Conservation (phyloP, 2,888 invertebrate genomes). For the Gandaritis pyraliata region DNA sequence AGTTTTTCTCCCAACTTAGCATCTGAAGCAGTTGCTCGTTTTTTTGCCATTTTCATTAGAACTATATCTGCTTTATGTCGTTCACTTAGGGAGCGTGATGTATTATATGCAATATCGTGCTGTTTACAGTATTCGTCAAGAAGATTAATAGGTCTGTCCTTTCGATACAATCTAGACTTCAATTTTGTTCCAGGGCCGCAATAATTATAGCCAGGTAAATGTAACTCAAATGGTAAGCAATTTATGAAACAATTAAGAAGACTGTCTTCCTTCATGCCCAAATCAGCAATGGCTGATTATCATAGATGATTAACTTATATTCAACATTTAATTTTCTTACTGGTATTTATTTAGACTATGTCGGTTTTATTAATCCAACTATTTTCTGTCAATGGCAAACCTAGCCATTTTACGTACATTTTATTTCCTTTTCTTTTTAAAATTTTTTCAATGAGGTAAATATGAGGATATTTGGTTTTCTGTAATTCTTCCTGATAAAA, state of each 20-base stretch:
- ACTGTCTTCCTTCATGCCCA: not conserved
- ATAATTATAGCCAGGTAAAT: conserved; percentile 47
- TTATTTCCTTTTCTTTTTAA: conserved; percentile 7
- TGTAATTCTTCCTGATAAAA: conserved; percentile 55
- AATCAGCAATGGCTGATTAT: not conserved
- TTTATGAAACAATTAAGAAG: conserved; percentile 7
- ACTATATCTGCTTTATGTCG: conserved; percentile 12
- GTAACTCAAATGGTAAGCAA: conserved; percentile 28
- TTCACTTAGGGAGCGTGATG: conserved; percentile 6
- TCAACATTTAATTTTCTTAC: too few relatives aligned
- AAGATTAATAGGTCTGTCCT: conserved; percentile 49
- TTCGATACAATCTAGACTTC: conserved; percentile 49
- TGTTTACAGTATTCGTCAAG: conserved; percentile 41
- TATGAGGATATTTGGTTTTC: conserved; percentile 49
- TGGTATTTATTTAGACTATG: too few relatives aligned
- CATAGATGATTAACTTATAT: too few relatives aligned
- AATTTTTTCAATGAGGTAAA: conserved; percentile 34
- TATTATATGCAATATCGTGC: conserved; percentile 43
- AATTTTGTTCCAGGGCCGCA: conserved; percentile 47
- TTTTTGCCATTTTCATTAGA: conserved; percentile 14
- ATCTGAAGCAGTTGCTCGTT: not conserved
- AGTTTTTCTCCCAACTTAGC: conserved; percentile 14
- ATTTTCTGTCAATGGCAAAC: conserved; percentile 9
- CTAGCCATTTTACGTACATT: conserved; percentile 19
- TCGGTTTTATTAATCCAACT: conserved; percentile 10